Percentiles rank a stretch among this genome's conserved stretches.
These are phyloP conservation scores for Drosophila merina DNA, from an alignment of 2,888 invertebrate species.

Conservation along the genomic window DNA sequence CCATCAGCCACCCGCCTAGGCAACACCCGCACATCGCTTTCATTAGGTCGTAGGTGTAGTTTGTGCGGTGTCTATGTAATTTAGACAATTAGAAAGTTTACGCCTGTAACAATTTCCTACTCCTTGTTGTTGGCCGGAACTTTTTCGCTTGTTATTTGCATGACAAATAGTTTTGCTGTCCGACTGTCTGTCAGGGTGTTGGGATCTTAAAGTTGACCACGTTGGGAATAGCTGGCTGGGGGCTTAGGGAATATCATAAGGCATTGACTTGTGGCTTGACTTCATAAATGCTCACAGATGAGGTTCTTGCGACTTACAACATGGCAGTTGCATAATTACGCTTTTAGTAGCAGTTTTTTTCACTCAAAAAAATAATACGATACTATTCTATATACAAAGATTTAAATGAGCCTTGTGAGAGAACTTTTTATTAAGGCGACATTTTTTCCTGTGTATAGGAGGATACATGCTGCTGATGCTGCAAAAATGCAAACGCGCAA, in stretches of 20 bases:
- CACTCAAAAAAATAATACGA: neutral
- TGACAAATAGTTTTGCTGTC: slow-evolving; percentile 55
- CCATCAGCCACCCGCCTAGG: neutral
- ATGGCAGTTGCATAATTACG: slow-evolving; percentile 58
- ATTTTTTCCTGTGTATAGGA: neutral
- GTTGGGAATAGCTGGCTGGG: slow-evolving; percentile 22
- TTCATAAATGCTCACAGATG: neutral
- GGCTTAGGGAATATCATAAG: slow-evolving; percentile 6
- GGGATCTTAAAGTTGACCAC: slow-evolving; percentile 11
- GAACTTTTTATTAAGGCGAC: neutral
- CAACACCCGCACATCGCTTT: slow-evolving; percentile 5
- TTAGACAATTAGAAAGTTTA: slow-evolving; percentile 73
- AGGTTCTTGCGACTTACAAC: neutral
- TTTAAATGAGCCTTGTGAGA: too few species aligned
- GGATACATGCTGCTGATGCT: slow-evolving; percentile 53
- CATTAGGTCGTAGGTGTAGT: slow-evolving; percentile 39
- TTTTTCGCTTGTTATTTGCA: slow-evolving; percentile 62
- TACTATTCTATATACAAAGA: too few species aligned
- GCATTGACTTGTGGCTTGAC: slow-evolving; percentile 4
- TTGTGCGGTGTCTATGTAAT: slow-evolving; percentile 56
- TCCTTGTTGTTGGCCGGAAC: slow-evolving; percentile 46
- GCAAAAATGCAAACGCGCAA: slow-evolving; percentile 52
- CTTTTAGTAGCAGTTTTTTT: slow-evolving; percentile 32
- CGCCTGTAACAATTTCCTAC: slow-evolving; percentile 53
- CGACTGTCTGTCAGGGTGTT: neutral